These are phyloP conservation scores for Crotalus helleri DNA, from an alignment of 2,113 vertebrate species.

Conservation along the genomic window DNA sequence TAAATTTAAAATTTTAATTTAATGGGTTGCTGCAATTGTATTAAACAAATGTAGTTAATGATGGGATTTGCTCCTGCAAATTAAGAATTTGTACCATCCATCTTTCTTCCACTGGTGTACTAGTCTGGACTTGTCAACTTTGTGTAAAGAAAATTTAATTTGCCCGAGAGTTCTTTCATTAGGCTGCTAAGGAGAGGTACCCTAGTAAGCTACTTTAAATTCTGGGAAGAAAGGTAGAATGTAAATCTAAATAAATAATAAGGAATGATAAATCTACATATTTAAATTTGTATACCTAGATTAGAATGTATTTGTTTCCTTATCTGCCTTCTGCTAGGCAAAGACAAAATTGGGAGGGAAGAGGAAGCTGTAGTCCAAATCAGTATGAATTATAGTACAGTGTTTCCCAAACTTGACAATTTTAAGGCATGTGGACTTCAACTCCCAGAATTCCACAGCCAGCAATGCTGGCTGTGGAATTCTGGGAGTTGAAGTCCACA, in stretches of 20 bases:
- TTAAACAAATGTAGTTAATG: neutral
- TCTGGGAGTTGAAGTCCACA: too few species aligned
- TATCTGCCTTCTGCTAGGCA: neutral
- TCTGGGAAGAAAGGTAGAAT: neutral
- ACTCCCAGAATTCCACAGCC: too few species aligned
- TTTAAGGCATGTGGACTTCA: too few species aligned
- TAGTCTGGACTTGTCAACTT: neutral
- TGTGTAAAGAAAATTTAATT: neutral
- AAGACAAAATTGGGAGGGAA: neutral
- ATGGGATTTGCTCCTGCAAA: neutral
- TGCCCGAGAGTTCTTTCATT: neutral
- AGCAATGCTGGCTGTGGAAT: too few species aligned
- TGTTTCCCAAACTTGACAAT: too few species aligned
- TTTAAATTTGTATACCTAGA: neutral
- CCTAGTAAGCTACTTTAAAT: neutral
- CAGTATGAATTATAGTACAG: neutral
- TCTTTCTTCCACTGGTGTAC: neutral
- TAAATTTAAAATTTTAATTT: neutral
- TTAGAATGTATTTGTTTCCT: neutral
- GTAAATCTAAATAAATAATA: neutral
- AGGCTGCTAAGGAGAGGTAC: neutral
- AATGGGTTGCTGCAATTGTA: neutral
- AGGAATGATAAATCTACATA: neutral
- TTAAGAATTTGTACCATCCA: neutral
- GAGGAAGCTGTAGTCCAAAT: neutral